Conservation (phyloP, 2,888 invertebrate species). For the Latrodectus hesperus region DNA sequence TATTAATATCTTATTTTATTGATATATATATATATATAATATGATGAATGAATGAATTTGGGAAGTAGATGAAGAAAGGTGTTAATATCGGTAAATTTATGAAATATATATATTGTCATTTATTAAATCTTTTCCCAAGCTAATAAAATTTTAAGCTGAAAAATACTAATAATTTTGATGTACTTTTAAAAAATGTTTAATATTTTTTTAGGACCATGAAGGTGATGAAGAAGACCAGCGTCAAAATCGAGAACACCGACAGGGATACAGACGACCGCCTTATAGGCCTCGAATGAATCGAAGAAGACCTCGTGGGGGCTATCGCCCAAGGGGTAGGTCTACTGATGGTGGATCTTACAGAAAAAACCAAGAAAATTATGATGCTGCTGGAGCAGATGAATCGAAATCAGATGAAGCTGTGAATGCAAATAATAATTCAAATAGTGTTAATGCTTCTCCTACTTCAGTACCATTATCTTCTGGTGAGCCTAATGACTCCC, state of each 20-base stretch:
- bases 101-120: too few relatives aligned
- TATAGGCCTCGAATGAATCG: slow-evolving; percentile 59
- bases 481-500: slow-evolving; percentile 37
- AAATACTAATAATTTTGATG: too few relatives aligned
- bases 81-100: too few relatives aligned
- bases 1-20: too few relatives aligned
- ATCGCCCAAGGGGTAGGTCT: slow-evolving; percentile 12
- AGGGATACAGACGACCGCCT: slow-evolving; percentile 52
- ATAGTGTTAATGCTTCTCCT: slow-evolving; percentile 37
- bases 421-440: slow-evolving; percentile 21
- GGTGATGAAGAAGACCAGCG: slow-evolving; percentile 51
- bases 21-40: too few relatives aligned
- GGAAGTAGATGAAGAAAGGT: too few relatives aligned
- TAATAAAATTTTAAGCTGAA: too few relatives aligned
- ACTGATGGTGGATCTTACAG: slow-evolving; percentile 15
- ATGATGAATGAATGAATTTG: too few relatives aligned
- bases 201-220: slow-evolving; percentile 47
- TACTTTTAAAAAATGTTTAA: not conserved
- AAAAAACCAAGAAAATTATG: slow-evolving; percentile 28
- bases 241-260: slow-evolving; percentile 9
- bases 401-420: slow-evolving; percentile 53
- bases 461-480: slow-evolving; percentile 41
- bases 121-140: too few relatives aligned
- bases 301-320: slow-evolving; percentile 44
- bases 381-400: slow-evolving; percentile 35